Percentiles rank a stretch among this genome's conserved stretches.
Conservation (phyloP, 2,113 vertebrate genomes). For the Oncorhynchus tshawytscha region DNA sequence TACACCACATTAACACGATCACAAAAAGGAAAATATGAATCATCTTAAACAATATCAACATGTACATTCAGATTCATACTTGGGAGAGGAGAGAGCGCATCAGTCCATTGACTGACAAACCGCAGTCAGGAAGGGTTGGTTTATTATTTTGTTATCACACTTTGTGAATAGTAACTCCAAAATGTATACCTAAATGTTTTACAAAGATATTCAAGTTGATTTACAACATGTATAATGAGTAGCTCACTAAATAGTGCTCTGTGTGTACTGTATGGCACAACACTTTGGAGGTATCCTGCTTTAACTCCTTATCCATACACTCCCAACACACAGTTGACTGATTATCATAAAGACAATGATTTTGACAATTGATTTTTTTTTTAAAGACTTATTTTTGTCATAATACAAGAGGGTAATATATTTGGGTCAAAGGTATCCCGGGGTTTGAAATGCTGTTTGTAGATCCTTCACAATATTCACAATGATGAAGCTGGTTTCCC, state of each 20-base stretch:
- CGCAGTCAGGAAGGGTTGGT: slow-evolving; percentile 51
- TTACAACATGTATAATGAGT: not conserved
- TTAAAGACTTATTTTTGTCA: not conserved
- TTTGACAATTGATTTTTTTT: too few species aligned
- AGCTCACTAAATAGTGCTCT: not conserved
- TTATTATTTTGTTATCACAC: slow-evolving; percentile 24
- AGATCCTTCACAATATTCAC: slow-evolving; percentile 2
- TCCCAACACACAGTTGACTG: not conserved
- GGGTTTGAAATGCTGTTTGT: not conserved
- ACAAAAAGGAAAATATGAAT: slow-evolving; percentile 74
- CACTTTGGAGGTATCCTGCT: not conserved
- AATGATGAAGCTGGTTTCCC: not conserved
- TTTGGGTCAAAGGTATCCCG: not conserved
- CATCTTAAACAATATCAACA: slow-evolving; percentile 85
- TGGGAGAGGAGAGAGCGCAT: slow-evolving; percentile 73
- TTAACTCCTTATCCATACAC: not conserved
- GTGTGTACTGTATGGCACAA: not conserved
- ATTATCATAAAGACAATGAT: not conserved
- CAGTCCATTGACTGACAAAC: not conserved
- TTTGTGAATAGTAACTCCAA: slow-evolving; percentile 13
- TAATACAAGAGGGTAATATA: not conserved
- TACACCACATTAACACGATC: slow-evolving; percentile 80
- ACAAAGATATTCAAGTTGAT: not conserved
- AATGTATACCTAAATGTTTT: not conserved
- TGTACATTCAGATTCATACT: slow-evolving; percentile 71